Percentiles rank a stretch among this genome's conserved stretches.
These are phyloP conservation scores for Pluvialis apricaria DNA, from an alignment of 2,113 vertebrate genomes.

Conservation along the genomic window DNA sequence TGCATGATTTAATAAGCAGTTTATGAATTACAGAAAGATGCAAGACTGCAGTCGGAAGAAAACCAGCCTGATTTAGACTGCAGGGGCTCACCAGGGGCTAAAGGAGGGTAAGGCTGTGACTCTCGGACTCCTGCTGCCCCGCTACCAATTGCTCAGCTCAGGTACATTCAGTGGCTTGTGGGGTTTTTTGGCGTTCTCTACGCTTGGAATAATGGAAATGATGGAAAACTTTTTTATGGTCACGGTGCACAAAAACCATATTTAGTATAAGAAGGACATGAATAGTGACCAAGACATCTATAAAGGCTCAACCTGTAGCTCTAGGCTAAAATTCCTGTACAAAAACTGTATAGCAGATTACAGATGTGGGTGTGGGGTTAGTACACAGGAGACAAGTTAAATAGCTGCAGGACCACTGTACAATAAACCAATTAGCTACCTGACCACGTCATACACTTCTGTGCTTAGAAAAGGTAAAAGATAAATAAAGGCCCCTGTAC, in stretches of 20 bases:
- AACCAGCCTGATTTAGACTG: not conserved
- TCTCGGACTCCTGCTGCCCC: not conserved
- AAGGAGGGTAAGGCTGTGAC: not conserved
- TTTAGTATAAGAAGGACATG: not conserved
- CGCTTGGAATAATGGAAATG: not conserved
- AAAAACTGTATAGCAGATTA: not conserved
- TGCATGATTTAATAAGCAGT: not conserved
- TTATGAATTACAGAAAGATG: not conserved
- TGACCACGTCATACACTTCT: fast-evolving
- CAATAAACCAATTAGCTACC: not conserved
- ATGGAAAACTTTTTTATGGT: not conserved
- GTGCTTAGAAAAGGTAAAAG: not conserved
- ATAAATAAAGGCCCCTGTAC: not conserved
- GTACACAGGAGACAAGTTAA: not conserved
- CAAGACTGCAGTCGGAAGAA: not conserved
- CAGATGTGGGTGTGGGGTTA: not conserved
- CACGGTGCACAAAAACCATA: not conserved
- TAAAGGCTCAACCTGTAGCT: not conserved
- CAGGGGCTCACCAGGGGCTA: not conserved
- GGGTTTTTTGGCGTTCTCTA: not conserved
- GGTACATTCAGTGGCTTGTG: not conserved
- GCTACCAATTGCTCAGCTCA: not conserved
- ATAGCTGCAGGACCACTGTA: not conserved
- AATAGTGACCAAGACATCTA: not conserved
- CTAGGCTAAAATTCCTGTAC: not conserved